Base-by-base conservation (phyloP, 2,113 vertebrate genomes). In the Ovis canadensis region DNA sequence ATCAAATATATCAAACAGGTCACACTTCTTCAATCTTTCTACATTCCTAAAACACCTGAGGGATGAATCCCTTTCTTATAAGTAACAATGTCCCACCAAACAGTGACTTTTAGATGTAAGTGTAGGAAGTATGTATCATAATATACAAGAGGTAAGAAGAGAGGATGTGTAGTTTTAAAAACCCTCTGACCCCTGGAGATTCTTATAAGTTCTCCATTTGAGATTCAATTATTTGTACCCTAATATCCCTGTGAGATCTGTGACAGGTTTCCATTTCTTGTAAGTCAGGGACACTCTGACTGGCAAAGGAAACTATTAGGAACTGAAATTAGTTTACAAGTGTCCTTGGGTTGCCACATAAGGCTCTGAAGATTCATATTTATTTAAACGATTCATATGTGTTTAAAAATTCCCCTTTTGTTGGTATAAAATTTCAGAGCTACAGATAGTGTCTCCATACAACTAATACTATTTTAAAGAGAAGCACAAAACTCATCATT, bases 321-420 rank as follows among this genome's bases (percentile, higher is more conserved):
- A 89, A 89, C 21, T 77, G 27, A 89, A 88, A 94, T 90, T 85
- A 93, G 92, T 43, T 96, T 93, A 84, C 6, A 87, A 83, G 11
- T 93, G 14, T 36, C 33, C 50, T 59, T 96, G 45, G 59, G 15
- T 87, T 92, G 9, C 40, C 27, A 83, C 19, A 90, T 91, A 92
- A 89, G 59, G 7, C 25, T 90, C 80, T 92, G 7, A 36, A 36
- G 36, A 52, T 97, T 91, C 15, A 19, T 81, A 74, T 80, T 84
- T 93, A 3, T 62, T 96, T 80, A 74, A 43, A 43, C 23, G 11
- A 74, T 97, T 81, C 7, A 6, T 74, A 74, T 62, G 50, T 93
- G 4, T 57, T 97, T 94, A 50, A 88, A 88, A 85, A 13, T 80
- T 43, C 4, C 12, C 33, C 14, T 85, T 92, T 27, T 3, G 6